Evolutionary conservation across 2,888 invertebrate genomes (phyloP).

Genomic region (Therioaphis trifolii): DNA sequence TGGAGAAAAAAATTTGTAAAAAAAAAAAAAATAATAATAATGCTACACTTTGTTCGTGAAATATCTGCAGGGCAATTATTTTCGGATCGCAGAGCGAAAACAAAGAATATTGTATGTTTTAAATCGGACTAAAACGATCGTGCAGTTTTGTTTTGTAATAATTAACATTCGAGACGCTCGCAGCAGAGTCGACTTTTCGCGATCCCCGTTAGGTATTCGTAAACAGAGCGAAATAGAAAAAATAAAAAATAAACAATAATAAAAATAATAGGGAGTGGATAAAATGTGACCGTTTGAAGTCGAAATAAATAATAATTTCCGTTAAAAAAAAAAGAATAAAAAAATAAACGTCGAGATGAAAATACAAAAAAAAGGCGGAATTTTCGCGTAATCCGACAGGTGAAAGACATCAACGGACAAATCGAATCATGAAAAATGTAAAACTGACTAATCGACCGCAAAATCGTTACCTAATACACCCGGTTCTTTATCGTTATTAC

Average conservation of each 20-base stretch:
- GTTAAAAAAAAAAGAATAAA: not conserved
- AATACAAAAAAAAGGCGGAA: no score
- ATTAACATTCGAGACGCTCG: conserved; percentile 19
- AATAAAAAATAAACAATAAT: no score
- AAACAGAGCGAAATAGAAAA: not conserved
- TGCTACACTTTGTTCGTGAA: no score
- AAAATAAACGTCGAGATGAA: no score
- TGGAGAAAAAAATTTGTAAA: no score
- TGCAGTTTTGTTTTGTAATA: not conserved
- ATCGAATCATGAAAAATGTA: conserved; percentile 5
- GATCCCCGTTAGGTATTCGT: not conserved
- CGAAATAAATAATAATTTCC: not conserved
- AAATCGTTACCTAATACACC: no score
- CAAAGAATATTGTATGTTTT: not conserved
- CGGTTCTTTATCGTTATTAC: not conserved
- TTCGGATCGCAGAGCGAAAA: no score
- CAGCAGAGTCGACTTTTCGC: not conserved
- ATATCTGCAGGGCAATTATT: no score
- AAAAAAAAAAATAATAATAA: no score
- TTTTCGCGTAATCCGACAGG: not conserved
- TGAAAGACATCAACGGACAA: not conserved
- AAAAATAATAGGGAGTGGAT: no score
- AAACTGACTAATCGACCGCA: not conserved
- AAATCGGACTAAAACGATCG: not conserved
- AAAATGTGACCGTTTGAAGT: conserved; percentile 14